Evolutionary conservation across 2,888 invertebrate genomes (phyloP), one percentile per base, ranked within the genome.

Genomic region (Doris montereyensis): DNA sequence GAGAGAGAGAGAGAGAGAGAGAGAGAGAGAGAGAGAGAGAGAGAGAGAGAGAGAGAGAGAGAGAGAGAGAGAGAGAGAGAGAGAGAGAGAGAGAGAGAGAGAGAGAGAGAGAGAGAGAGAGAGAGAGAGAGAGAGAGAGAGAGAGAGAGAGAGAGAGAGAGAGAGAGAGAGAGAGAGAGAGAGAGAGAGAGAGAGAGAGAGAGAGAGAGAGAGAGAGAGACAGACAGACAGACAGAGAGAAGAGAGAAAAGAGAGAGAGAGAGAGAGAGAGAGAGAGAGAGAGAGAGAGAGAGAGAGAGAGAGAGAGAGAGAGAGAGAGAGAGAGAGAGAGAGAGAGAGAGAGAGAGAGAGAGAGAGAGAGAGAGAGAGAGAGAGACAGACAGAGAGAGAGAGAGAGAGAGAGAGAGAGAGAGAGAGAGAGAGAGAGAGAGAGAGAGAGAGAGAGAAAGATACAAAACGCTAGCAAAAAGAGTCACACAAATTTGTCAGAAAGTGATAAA

Each of bases 71-170:
- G 13, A 13, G n/a, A 26, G 30, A 41, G 26, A 67, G 35, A 4
- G 65, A 5, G 35, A 10, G 17, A 30, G 28, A n/a, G 60, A 52
- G 30, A 24, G 35, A 57, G 57, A 57, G 57, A 57, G 52, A 17
- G 32, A 67, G 34, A 32, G 26, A 32, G 60, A 30, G 57, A 21
- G 30, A 26, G 21, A 58, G 28, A 24, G 52, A 30, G 32, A 68
- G 30, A 68, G 28, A 24, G 26, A 77, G 52, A 60, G 71, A 41
- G 26, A 32, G 58, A 71, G n/a, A 28, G 21, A 28, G 52, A 34
- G 24, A 26, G 32, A 76, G 5, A 34, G 67, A 65, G 62, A 76
- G 32, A 62, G 13, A 76, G 30, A 67, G 34, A 41, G 52, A 41
- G 52, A 41, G 52, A 41, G 4, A n/a, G 62, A 21, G 62, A 62